Evolutionary conservation across 1,140 invertebrate species (phyloP), one percentile per base, ranked within the genome.

Genomic region (Monomorium pharaonis): DNA sequence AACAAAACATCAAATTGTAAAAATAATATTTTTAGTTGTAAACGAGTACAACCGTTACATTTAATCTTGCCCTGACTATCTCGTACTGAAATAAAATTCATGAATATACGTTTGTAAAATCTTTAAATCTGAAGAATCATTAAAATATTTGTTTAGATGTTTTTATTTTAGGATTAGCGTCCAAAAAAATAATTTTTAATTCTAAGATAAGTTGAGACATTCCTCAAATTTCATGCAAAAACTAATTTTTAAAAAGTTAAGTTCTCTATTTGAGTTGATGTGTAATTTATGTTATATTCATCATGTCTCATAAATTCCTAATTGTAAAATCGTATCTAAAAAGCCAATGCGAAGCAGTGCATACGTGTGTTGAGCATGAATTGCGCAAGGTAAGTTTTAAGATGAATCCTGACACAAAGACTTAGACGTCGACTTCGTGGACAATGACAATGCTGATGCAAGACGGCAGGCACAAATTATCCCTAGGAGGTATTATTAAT

Each of bases 401-500:
- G 85, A 74, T 62, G 70, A 70, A 21, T 44, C 63, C 33, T n/a
- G 70, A 37, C 54, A 24, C 42, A 37, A 80, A 75, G 84, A 65
- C 21, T 76, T 78, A 83, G 78, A 63, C 24, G 74, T 27, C 24
- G 84, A 16, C 27, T 10, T 14, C 24, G 51, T 44, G 78, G 65
- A 87, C 88, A 89, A 89, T 89, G 78, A 62, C 78, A 67, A 67
- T 44, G 78, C 88, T 84, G 88, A 89, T 74, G 60, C 86, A 58
- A 89, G 89, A 80, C 69, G 77, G 67, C 74, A 37, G 44, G 65
- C 21, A 56, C 75, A 89, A 90, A 90, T 90, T 89, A 90, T 89
- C 69, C 85, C 75, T 76, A 69, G 49, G 27, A 87, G 88, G 75
- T 90, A 87, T 90, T 85, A 89, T 89, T 87, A 90, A 90, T 87